phyloP scores from a whole-genome alignment of 2,113 vertebrate genomes.

The Podilymbus podiceps region DNA sequence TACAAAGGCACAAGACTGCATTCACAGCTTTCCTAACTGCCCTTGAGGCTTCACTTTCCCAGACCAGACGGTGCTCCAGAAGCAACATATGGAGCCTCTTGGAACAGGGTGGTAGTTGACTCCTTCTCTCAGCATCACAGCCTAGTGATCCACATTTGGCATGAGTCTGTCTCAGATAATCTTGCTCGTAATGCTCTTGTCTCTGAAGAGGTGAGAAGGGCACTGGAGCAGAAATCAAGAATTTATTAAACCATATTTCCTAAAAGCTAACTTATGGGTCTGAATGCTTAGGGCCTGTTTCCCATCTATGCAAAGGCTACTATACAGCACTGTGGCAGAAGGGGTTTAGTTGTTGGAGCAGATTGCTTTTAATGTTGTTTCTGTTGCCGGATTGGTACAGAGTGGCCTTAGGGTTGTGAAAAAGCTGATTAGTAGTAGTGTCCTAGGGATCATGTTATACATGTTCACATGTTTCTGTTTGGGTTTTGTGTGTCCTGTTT shows the following conservation, averaged over 20 bases:
- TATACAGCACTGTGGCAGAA: not conserved
- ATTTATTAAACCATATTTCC: conserved; percentile 9
- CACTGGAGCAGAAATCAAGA: not conserved
- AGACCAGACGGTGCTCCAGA: conserved; percentile 53
- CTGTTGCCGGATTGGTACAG: not conserved
- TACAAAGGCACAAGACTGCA: conserved; percentile 19
- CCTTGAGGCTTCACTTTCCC: conserved; percentile 44
- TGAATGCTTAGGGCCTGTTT: not conserved
- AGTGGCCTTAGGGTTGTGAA: not conserved
- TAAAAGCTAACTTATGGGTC: not conserved
- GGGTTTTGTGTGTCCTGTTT: not conserved
- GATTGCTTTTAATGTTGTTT: conserved; percentile 4
- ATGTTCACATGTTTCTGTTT: not conserved
- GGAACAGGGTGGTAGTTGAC: conserved; percentile 43
- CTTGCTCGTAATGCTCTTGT: not conserved
- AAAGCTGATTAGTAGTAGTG: not conserved
- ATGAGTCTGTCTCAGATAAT: conserved; percentile 3
- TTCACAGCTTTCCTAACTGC: conserved; percentile 44
- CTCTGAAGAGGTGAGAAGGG: not conserved
- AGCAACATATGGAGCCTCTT: conserved; percentile 58
- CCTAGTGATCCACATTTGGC: conserved; percentile 3
- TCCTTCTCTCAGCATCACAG: not conserved
- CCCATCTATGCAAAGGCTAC: not conserved
- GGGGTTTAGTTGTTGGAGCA: conserved; percentile 9
- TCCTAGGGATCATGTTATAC: not conserved